Conservation (phyloP, 2,113 vertebrate genomes). For the Girardinichthys multiradiatus region DNA sequence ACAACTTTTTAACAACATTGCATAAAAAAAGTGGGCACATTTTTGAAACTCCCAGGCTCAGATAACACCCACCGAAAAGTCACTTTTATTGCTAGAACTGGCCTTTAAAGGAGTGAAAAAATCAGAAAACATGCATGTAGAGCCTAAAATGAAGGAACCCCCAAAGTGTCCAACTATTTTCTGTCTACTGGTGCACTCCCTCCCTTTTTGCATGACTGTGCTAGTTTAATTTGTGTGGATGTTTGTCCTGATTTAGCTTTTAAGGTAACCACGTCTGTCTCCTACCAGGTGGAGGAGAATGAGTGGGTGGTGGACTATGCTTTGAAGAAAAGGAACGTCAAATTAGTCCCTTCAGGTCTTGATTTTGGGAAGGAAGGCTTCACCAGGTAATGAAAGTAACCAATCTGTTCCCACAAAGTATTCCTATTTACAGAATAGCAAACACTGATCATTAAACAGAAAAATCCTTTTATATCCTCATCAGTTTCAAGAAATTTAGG, state of each 20-base stretch:
- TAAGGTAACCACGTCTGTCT: background rate
- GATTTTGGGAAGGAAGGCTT: conserved; percentile 98
- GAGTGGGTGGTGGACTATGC: conserved; percentile 99
- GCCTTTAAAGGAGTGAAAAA: too few species aligned
- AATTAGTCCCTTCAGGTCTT: conserved; percentile 91
- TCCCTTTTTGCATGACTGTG: too few species aligned
- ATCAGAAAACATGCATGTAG: too few species aligned
- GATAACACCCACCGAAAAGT: too few species aligned
- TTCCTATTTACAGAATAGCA: background rate
- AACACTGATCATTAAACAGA: background rate
- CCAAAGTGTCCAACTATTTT: too few species aligned
- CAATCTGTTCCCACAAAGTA: background rate
- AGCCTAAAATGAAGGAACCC: too few species aligned
- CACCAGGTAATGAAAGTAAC: conserved; percentile 80
- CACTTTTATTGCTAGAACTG: too few species aligned
- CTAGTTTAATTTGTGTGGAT: background rate
- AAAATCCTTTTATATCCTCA: background rate
- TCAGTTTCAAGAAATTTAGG: conserved; percentile 88
- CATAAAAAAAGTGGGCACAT: too few species aligned
- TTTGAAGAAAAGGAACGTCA: conserved; percentile 94
- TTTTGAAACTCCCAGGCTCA: too few species aligned
- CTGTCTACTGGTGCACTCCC: too few species aligned
- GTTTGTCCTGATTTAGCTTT: background rate
- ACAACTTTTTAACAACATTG: too few species aligned
- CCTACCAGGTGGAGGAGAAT: conserved; percentile 93